Evolutionary conservation across 2,797 vertebrate species (phyloP).

Genomic region (Arremon aurantiirostris): DNA sequence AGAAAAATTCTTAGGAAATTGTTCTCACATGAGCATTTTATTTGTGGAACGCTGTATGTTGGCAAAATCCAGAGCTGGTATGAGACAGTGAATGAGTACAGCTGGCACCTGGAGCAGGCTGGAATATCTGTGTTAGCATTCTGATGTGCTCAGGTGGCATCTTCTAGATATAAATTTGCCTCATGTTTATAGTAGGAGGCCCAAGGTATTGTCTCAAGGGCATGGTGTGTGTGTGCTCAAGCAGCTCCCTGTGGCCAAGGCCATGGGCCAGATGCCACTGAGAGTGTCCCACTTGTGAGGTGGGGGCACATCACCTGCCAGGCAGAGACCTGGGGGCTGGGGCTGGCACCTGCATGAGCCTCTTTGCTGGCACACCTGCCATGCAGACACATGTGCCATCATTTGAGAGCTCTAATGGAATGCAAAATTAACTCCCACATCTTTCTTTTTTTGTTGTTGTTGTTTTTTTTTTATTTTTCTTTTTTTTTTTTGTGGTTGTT

Average conservation of each 20-base stretch:
- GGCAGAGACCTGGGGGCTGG: rapidly evolving
- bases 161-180: not conserved
- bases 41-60: not conserved
- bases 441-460: rapidly evolving
- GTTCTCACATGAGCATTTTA: not conserved
- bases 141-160: not conserved
- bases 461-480: rapidly evolving
- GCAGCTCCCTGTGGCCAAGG: not conserved
- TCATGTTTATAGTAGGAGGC: not conserved
- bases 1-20: not conserved
- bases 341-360: not conserved
- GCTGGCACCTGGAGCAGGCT: not conserved
- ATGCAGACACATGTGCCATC: rapidly evolving
- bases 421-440: not conserved
- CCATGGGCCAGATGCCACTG: rapidly evolving
- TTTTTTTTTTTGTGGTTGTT: rapidly evolving
- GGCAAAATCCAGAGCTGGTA: not conserved
- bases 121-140: not conserved
- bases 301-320: too few relatives aligned
- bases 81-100: not conserved
- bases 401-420: not conserved
- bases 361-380: not conserved
- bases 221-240: rapidly evolving
- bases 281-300: rapidly evolving
- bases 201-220: not conserved